Base-by-base conservation (phyloP, 2,888 invertebrate genomes). In the Orchesellides sinensis region DNA sequence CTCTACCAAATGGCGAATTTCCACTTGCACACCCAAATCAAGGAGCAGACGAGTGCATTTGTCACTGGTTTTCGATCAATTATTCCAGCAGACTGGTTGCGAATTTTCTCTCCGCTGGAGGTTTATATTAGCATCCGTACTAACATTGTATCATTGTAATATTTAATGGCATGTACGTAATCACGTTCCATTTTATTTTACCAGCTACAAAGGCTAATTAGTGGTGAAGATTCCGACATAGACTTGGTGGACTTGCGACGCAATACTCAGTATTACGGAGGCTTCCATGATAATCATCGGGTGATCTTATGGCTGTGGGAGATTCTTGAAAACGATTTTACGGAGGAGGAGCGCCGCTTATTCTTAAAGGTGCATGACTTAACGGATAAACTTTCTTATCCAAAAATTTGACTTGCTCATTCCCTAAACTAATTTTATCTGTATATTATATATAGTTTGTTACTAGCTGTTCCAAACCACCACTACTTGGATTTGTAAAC, bases 261-360 rank as follows among this genome's bases (percentile, higher is more conserved):
- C 72, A 96, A 99, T 91, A 98, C 98, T 10, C 98, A 98, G 91
- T 99, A 99, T 92, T 99, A 98, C 91, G 99, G 99, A 80, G 99
- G 99, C 4, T 99, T 99, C 91, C 99, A 99, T 91, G 97, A 96
- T 92, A 97, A 96, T 83, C 99, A 99, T 91, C 93, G 97, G 87
- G 98, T 99, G 68, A 96, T 99, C 66, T 95, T 96, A 90, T 99
- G 99, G 99, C 92, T 99, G 68, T 99, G 99, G 99, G 98, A 99
- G 91, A 87, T 99, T 89, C 92, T 99, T 85, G 96, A 96, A 89
- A 94, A 96, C 88, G 99, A 99, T 90, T 99, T 99, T 91, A 93
- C 92, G 10, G 95, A 97, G 89, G 93, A 95, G 70, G 99, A 99
- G 91, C 93, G 96, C 82, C 95, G 95, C 88, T 93, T 98, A 90